A percentile compares a stretch with the other conserved stretches of the same genome.
Conservation (phyloP, 2,113 vertebrate genomes). For the Psophia crepitans region DNA sequence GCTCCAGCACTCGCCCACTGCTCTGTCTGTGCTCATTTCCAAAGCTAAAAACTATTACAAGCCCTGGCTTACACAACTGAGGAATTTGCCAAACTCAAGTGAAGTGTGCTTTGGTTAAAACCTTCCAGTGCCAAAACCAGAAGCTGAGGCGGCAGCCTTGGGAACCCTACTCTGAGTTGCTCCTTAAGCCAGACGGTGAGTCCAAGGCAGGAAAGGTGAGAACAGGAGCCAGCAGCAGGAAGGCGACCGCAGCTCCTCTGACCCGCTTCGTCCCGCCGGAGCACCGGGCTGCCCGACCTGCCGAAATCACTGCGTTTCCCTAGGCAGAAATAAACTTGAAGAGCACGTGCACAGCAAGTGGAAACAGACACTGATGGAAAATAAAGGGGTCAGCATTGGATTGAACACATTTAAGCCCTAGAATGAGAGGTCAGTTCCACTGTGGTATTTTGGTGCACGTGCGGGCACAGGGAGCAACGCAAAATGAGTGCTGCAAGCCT, state of each 20-base stretch:
- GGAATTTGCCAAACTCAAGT: background rate
- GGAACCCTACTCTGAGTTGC: background rate
- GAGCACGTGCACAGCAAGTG: background rate
- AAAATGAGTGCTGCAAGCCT: background rate
- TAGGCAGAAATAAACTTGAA: background rate
- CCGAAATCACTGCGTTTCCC: fast-evolving
- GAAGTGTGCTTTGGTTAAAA: background rate
- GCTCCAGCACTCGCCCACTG: background rate
- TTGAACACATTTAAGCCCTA: fast-evolving
- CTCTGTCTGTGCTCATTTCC: background rate
- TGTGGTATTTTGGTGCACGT: fast-evolving
- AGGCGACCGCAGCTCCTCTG: fast-evolving
- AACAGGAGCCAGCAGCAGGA: background rate
- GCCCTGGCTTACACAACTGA: background rate
- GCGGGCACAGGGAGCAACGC: fast-evolving
- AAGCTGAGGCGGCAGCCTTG: background rate
- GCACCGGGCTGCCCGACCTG: background rate
- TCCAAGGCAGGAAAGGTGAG: background rate
- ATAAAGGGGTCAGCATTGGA: fast-evolving
- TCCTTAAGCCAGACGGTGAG: background rate
- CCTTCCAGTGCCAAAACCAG: background rate
- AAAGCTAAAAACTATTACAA: background rate
- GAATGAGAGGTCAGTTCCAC: background rate
- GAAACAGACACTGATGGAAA: background rate
- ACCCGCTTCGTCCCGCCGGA: fast-evolving